Evolutionary conservation across 2,888 invertebrate species (phyloP).

Genomic region (Vanessa cardui): DNA sequence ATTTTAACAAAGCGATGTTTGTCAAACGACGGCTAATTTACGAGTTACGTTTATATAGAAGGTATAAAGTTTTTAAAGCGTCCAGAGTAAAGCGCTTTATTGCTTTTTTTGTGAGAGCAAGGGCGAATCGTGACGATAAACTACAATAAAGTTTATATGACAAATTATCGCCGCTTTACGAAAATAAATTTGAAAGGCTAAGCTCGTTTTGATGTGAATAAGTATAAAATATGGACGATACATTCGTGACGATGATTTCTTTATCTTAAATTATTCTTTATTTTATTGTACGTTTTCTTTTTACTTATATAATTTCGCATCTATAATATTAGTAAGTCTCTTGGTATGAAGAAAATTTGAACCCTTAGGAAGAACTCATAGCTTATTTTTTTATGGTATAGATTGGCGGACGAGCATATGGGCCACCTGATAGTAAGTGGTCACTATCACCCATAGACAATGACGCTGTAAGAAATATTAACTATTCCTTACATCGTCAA

Average conservation of each 20-base stretch:
- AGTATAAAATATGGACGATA: background rate
- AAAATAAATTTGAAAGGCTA: constrained; percentile 1
- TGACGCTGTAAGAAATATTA: too few species aligned
- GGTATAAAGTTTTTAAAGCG: constrained; percentile 10
- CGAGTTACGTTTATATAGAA: constrained; percentile 3
- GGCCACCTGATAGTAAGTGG: too few species aligned
- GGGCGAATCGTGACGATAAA: constrained; percentile 24
- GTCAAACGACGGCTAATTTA: constrained; percentile 3
- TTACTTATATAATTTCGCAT: background rate
- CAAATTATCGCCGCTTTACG: constrained; percentile 21
- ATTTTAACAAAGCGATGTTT: constrained; percentile 7
- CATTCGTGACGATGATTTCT: background rate
- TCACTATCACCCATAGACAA: too few species aligned
- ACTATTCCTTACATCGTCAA: too few species aligned
- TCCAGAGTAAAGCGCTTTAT: constrained; percentile 7
- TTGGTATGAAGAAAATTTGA: too few species aligned
- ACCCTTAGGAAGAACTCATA: too few species aligned
- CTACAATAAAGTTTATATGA: constrained; percentile 20
- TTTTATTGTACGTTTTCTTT: background rate
- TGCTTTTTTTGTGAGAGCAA: constrained; percentile 5
- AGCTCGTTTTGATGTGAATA: background rate
- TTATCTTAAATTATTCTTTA: background rate
- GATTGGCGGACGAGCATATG: too few species aligned
- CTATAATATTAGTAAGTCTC: too few species aligned
- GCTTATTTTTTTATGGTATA: too few species aligned